Evolutionary conservation across 2,888 invertebrate genomes (phyloP).

Genomic region (Phyllotreta cruciferae): DNA sequence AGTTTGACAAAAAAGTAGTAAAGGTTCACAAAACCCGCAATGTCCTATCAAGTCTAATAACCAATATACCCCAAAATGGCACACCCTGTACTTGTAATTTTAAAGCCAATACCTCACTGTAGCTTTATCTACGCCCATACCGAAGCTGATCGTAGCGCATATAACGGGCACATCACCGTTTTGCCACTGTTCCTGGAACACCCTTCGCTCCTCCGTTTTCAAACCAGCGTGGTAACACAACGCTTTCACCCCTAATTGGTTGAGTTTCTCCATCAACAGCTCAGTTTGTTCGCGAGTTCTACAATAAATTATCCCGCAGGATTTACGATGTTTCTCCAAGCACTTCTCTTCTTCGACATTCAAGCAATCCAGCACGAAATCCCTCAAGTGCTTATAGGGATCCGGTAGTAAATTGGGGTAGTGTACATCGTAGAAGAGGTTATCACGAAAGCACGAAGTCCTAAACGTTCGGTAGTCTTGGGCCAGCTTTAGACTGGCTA

Average conservation of each 20-base stretch:
- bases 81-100: too few species aligned
- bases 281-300: conserved; percentile 92
- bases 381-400: conserved; percentile 79
- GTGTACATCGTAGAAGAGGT: conserved; percentile 93
- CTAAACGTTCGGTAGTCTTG: conserved; percentile 67
- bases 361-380: conserved; percentile 74
- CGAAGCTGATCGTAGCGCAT: conserved; percentile 97
- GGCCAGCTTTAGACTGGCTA: conserved; percentile 71
- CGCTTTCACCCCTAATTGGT: conserved; percentile 68
- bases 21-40: too few species aligned
- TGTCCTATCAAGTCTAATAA: too few species aligned
- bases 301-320: conserved; percentile 46
- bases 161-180: conserved; percentile 87
- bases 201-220: conserved; percentile 74
- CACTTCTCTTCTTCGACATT: conserved; percentile 65
- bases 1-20: too few species aligned
- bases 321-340: conserved; percentile 48
- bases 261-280: conserved; percentile 78
- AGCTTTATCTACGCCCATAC: conserved; percentile 99
- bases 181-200: conserved; percentile 93
- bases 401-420: conserved; percentile 86
- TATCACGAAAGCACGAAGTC: conserved; percentile 88
- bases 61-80: too few species aligned
- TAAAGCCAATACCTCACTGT: conserved; percentile 72
- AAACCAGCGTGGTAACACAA: conserved; percentile 91